Base-by-base conservation (phyloP, 2,113 vertebrate genomes). In the Clinocottus analis region DNA sequence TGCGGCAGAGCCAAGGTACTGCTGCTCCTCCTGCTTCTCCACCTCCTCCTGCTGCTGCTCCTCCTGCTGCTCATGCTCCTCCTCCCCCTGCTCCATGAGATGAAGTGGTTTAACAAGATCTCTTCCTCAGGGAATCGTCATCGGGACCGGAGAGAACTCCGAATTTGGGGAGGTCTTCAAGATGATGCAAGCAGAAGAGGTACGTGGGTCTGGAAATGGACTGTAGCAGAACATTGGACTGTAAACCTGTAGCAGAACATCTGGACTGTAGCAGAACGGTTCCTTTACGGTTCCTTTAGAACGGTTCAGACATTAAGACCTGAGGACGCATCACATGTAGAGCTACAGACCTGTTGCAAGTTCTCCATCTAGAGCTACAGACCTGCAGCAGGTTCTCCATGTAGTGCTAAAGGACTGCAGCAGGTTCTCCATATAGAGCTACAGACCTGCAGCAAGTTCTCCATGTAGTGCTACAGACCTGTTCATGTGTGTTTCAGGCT, bases 161-260 rank as follows among this genome's bases (percentile, higher is more conserved):
- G 98, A 99, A 90, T 99, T 99, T 84, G 98, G 98, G 0, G 98
- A 99, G 35, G 97, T 99, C 68, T 99, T 99, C 92, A 99, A 99
- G 94, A 99, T 99, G 98, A 99, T 99, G 98, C 98, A 99, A 86
- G 98, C 98, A 69, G 98, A 99, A 80, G 98, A 99, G 95, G 98
- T 99, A 27, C 7, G 9, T 29, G 27, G 25, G 23, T 16, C 37
- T 63, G 2, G 47, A 5, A 19, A 5, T 47, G 16, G 17, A 47
- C 33, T 33, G 2, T 33, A 33, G 33, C 33, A 33, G 33, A 33
- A 33, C 33, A 33, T 31, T n/a, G n/a, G n/a, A n/a, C n/a, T n/a
- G n/a, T n/a, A n/a, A n/a, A n/a, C n/a, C 29, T 31, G 29, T 3
- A 31, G 2, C 29, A 3, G 29, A 31, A 31, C n/a, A n/a, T n/a